Base-by-base conservation (phyloP, 2,888 invertebrate genomes). In the Epirrita christyi region DNA sequence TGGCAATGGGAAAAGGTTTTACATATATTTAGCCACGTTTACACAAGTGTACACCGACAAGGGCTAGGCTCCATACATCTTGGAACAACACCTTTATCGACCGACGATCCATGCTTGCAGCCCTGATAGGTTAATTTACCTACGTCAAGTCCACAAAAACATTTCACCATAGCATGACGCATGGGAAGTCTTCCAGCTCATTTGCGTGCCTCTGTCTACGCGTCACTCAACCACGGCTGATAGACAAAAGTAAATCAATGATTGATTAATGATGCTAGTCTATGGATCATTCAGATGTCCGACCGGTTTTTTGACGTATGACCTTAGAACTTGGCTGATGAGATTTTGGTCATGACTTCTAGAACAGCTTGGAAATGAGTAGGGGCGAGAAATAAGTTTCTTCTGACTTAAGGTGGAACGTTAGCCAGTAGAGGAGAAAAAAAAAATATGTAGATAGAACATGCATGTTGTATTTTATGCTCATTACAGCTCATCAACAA, bases 201-300 rank as follows among this genome's bases (percentile, higher is more conserved):
- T 91, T 89, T 87, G 78, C 79, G 74, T 80, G 75, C 80, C 86
- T 78, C 83, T 88, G 87, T 89, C 88, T 84, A 82, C 71, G 71
- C 81, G 89, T 90, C 91, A 89, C 88, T 90, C 67, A 65, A 37
- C 56, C 15, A 6, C n/a, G 40, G 8, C 14, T 21, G 88, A 89
- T 65, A 68, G 72, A 73, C 71, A 78, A 77, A 85, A 81, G 80
- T 78, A 79, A 77, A 80, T 78, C 76, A 76, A 69, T 75, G 77
- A 80, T 76, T 79, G 85, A 90, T 88, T 82, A 76, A 87, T 85
- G 88, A 78, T 81, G 60, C 43, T 59, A 29, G 43, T 63, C 70
- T 67, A 70, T 76, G 77, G 75, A 78, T 82, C 88, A 85, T 88
- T 87, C 83, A 83, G 32, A 53, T 69, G 61, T 66, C 66, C 63